Evolutionary conservation across 2,888 invertebrate species (phyloP).

Genomic region (Bhutanitis thaidina): DNA sequence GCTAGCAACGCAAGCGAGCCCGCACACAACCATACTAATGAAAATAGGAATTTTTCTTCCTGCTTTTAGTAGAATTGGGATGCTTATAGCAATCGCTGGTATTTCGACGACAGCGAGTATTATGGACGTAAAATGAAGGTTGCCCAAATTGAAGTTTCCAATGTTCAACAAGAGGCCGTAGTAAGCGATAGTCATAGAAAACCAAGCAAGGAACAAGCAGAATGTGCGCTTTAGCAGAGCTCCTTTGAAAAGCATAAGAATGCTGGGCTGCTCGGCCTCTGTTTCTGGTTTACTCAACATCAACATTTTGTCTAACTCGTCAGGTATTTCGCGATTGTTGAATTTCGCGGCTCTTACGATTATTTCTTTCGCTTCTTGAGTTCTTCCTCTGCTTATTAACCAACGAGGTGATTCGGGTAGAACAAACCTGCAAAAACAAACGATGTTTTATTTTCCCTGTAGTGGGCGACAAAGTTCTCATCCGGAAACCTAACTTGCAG

Average conservation of each 20-base stretch:
- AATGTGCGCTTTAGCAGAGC: slow-evolving; percentile 84
- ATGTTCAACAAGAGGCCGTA: slow-evolving; percentile 87
- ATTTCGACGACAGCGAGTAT: slow-evolving; percentile 88
- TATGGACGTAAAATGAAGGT: slow-evolving; percentile 87
- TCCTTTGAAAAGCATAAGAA: slow-evolving; percentile 84
- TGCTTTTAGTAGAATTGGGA: slow-evolving; percentile 85
- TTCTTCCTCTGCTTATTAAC: slow-evolving; percentile 85
- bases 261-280: slow-evolving; percentile 71
- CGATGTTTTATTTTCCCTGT: too few relatives aligned
- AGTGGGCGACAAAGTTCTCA: too few relatives aligned
- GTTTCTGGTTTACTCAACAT: slow-evolving; percentile 70
- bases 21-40: slow-evolving; percentile 83
- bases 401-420: slow-evolving; percentile 90
- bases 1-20: slow-evolving; percentile 84
- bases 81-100: slow-evolving; percentile 87
- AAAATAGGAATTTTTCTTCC: slow-evolving; percentile 87
- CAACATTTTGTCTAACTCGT: slow-evolving; percentile 85
- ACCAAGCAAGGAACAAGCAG: slow-evolving; percentile 87
- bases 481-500: too few relatives aligned
- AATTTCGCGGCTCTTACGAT: slow-evolving; percentile 83
- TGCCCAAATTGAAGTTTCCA: slow-evolving; percentile 86
- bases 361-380: slow-evolving; percentile 84
- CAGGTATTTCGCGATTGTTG: slow-evolving; percentile 82
- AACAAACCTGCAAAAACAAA: slow-evolving; percentile 80
- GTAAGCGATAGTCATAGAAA: slow-evolving; percentile 87